A percentile compares a stretch with the other conserved stretches of the same genome.
Conservation (phyloP, 2,113 vertebrate genomes). For the Gambusia holbrooki region DNA sequence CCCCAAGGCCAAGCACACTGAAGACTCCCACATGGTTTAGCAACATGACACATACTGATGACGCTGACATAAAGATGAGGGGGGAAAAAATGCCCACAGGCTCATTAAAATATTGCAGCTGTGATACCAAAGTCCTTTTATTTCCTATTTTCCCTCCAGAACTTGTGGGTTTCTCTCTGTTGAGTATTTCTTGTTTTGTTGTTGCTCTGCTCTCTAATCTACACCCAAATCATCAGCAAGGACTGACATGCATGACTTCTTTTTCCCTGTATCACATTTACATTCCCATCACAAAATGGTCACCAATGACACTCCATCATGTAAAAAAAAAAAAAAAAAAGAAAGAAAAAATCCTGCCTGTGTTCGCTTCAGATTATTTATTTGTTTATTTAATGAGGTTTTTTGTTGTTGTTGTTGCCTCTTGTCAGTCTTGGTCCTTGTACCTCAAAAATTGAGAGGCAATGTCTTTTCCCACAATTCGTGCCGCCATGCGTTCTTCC, state of each 20-base stretch:
- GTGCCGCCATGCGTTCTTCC: neutral
- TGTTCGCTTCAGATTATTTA: neutral
- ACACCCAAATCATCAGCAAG: neutral
- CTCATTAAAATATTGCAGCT: neutral
- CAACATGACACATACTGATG: neutral
- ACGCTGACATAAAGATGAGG: neutral
- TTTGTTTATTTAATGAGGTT: neutral
- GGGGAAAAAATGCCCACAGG: neutral
- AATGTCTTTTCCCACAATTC: neutral
- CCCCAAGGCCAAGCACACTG: neutral
- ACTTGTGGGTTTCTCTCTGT: neutral
- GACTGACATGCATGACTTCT: neutral
- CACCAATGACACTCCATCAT: neutral
- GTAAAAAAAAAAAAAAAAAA: neutral
- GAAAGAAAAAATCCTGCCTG: neutral
- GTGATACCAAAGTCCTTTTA: conserved; percentile 33
- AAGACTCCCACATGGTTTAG: neutral
- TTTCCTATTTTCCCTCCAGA: neutral
- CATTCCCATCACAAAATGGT: neutral
- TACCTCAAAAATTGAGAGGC: neutral
- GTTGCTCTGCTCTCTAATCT: neutral
- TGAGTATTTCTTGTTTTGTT: neutral
- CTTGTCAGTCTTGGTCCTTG: neutral
- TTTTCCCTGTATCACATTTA: conserved; percentile 8
- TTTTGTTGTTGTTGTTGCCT: neutral